These are phyloP conservation scores for Capromys pilorides DNA, from an alignment of 2,797 vertebrate species.

Conservation along the genomic window DNA sequence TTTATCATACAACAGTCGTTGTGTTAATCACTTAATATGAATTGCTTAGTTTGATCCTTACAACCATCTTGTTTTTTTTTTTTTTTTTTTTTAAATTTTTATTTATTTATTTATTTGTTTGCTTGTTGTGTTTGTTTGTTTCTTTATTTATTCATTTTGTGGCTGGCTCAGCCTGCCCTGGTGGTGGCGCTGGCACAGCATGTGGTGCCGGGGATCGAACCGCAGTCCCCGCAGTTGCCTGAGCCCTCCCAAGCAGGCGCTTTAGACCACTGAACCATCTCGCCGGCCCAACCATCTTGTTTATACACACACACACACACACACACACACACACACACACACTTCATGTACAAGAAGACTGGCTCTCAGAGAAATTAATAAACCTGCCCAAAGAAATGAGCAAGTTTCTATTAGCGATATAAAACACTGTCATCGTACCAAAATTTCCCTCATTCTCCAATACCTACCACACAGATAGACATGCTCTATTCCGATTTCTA, in stretches of 20 bases:
- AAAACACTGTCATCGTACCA: not conserved
- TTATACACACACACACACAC: not conserved
- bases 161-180: no score
- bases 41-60: not conserved
- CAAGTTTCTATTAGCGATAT: not conserved
- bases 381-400: not conserved
- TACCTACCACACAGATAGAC: not conserved
- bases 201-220: no score
- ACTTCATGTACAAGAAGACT: not conserved
- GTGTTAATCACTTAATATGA: not conserved
- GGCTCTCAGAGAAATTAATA: conserved; percentile 5
- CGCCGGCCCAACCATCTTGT: not conserved
- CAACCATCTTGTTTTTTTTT: not conserved
- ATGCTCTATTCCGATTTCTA: not conserved
- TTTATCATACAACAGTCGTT: not conserved
- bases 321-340: not conserved
- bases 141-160: no score
- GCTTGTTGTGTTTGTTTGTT: no score
- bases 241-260: no score
- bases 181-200: no score
- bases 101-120: no score
- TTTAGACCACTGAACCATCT: no score
- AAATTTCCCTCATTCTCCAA: not conserved
- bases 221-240: no score
- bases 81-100: no score